Percentiles rank a stretch among this genome's conserved stretches.
Evolutionary conservation across 2,113 vertebrate species (phyloP).

Genomic region (Hemichromis elongatus): DNA sequence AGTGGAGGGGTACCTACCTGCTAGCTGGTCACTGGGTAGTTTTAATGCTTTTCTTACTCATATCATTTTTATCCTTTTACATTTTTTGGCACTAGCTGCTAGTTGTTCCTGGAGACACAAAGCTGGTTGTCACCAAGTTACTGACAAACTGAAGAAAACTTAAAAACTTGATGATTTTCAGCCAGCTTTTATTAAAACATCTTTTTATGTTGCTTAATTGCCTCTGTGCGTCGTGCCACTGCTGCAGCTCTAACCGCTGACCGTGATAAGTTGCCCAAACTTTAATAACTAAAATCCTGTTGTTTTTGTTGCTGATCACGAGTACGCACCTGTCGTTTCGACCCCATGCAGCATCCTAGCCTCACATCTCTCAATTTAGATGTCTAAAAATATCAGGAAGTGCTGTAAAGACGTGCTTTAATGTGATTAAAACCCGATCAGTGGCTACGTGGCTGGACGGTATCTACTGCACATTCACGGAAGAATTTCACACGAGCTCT

Average conservation of each 20-base stretch:
- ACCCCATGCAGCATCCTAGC: neutral
- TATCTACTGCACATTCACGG: neutral
- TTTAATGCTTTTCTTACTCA: neutral
- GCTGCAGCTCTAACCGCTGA: neutral
- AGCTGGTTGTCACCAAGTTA: neutral
- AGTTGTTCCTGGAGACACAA: neutral
- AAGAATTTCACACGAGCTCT: neutral
- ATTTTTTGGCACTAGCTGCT: neutral
- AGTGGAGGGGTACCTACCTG: neutral
- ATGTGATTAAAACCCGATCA: neutral
- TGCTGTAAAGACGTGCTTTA: neutral
- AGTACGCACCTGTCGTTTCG: neutral
- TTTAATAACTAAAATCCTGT: neutral
- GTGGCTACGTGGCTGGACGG: neutral
- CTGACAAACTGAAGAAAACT: neutral
- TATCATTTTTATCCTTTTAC: neutral
- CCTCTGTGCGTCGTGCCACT: neutral
- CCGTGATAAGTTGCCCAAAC: neutral
- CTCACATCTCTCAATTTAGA: neutral
- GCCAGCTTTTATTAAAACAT: neutral
- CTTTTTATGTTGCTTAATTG: neutral
- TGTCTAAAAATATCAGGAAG: neutral
- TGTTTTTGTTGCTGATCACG: neutral
- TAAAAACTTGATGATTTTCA: neutral
- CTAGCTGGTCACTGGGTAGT: neutral